Conservation (phyloP, 2,888 invertebrate genomes). For the Monochamus alternatus region DNA sequence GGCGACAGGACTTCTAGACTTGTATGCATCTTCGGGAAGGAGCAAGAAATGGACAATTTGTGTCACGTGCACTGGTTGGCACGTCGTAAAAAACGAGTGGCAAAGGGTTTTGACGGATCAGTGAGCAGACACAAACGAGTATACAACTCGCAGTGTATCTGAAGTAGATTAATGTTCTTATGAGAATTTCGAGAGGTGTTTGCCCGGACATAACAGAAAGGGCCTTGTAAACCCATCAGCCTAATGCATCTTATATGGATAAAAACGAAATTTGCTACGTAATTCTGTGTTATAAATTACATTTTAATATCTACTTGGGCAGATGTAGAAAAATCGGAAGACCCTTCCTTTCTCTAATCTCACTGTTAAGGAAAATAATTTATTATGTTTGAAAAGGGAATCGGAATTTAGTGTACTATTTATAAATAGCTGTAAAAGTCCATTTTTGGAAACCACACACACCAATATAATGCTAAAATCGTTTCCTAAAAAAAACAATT, state of each 20-base stretch:
- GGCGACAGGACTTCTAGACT: too few species aligned
- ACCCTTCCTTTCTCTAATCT: background rate
- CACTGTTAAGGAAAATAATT: slow-evolving; percentile 1
- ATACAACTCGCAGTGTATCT: background rate
- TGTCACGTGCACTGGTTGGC: background rate
- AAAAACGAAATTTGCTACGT: slow-evolving; percentile 1
- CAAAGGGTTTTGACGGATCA: background rate
- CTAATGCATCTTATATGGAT: background rate
- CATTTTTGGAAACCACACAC: too few species aligned
- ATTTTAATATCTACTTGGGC: background rate
- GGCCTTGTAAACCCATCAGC: background rate
- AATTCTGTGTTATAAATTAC: background rate
- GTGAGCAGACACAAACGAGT: background rate
- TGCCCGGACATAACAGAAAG: background rate
- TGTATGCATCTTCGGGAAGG: too few species aligned
- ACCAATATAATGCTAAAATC: too few species aligned
- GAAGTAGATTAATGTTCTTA: slow-evolving; percentile 11
- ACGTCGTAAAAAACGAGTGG: background rate
- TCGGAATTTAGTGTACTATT: too few species aligned
- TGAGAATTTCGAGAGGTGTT: slow-evolving; percentile 5
- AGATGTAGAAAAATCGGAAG: too few species aligned
- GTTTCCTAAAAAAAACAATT: too few species aligned
- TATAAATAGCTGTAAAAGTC: too few species aligned
- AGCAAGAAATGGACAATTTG: too few species aligned
- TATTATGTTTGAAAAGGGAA: too few species aligned